Evolutionary conservation across 2,888 invertebrate genomes (phyloP).

Genomic region (Belgica antarctica): DNA sequence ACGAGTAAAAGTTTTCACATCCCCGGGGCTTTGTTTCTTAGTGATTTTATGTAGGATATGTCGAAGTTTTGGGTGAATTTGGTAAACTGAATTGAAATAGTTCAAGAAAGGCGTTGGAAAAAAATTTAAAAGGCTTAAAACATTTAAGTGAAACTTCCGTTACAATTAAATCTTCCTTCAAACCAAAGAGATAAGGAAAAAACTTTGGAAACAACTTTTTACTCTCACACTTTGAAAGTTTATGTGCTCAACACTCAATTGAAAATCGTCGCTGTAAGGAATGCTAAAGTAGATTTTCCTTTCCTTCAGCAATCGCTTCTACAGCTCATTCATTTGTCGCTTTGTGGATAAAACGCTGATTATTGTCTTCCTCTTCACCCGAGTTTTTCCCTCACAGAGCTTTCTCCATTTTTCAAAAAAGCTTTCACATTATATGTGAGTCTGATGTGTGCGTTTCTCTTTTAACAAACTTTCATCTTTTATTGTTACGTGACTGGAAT

Average conservation of each 20-base stretch:
- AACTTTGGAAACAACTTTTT: too few species aligned
- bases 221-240: conserved; percentile 22
- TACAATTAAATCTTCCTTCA: too few species aligned
- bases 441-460: conserved; percentile 34
- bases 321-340: conserved; percentile 12
- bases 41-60: too few species aligned
- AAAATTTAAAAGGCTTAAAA: too few species aligned
- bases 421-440: conserved; percentile 29
- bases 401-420: background rate
- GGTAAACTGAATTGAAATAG: too few species aligned
- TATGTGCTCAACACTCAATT: conserved; percentile 23
- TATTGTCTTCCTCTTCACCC: conserved; percentile 27
- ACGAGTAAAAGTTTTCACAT: too few species aligned
- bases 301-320: too few species aligned
- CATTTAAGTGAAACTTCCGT: too few species aligned
- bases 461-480: conserved; percentile 42
- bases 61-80: too few species aligned
- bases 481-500: conserved; percentile 41
- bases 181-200: background rate
- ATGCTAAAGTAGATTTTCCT: conserved; percentile 17
- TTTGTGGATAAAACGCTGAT: conserved; percentile 38
- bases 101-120: too few species aligned
- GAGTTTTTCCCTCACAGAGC: conserved; percentile 4
- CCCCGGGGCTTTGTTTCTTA: too few species aligned
- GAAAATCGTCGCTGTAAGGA: conserved; percentile 8